Base-by-base conservation (phyloP, 1,140 invertebrate species). In the Apis cerana region DNA sequence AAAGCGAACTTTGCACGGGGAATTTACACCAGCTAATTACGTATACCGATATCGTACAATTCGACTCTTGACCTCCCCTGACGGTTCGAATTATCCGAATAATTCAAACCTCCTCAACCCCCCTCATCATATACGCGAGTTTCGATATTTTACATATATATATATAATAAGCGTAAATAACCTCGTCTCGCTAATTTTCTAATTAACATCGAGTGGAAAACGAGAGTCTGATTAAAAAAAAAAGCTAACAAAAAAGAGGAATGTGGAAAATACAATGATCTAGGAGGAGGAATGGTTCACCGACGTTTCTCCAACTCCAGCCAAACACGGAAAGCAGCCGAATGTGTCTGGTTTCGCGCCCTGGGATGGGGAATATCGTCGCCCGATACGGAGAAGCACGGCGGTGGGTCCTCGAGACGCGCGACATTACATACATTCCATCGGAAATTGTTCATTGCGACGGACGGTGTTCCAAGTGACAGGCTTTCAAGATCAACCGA, bases 161-260 rank as follows among this genome's bases (percentile, higher is more conserved):
- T 19, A 52, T 19, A 50, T 27, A 76, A 76, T 75, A 67, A 82
- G 56, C 80, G 72, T 61, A 43, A 62, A 54, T 56, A 11, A 7
- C 61, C 12, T 17, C 19, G 52, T 33, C 13, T 19, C 27, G 50
- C 13, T 17, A 23, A 43, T 23, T 48, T 65, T 68, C 80, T 72
- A 81, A 81, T 81, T 64, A 75, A 59, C 23, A 58, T 67, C 43
- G 33, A 43, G 23, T 13, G 52, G 70, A 50, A 75, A 81, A 43
- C 33, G 33, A 61, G 79, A 54, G 52, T 65, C 43, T 68, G 75
- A 81, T 75, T 81, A 75, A 76, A 81, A 76, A 43, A 43, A 43
- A 43, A 43, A 7, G 33, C 1, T 23, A 43, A 3, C 1, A 27
- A 15, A 27, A 27, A 43, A n/a, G 50, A 19, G 19, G 56, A 52